Evolutionary conservation across 2,888 invertebrate genomes (phyloP).

Genomic region (Metacarcinus magister): DNA sequence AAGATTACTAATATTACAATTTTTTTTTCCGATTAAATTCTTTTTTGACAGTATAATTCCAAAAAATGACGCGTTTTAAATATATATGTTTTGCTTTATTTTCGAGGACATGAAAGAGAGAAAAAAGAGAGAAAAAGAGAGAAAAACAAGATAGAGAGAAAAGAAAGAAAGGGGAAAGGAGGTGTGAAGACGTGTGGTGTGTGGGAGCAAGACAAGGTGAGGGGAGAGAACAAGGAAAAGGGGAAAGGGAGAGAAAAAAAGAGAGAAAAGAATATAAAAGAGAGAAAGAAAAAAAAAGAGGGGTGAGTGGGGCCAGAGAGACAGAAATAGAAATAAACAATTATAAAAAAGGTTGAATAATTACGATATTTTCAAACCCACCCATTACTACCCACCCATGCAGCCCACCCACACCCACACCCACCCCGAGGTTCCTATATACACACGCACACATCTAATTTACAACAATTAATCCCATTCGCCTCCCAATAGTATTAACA

Average conservation of each 20-base stretch:
- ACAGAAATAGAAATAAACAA: background rate
- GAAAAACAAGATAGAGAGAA: background rate
- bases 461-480: conserved; percentile 1
- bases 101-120: too few species aligned
- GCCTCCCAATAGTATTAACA: background rate
- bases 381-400: background rate
- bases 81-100: too few species aligned
- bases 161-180: background rate
- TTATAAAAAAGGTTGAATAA: background rate
- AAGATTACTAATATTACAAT: too few species aligned
- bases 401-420: background rate
- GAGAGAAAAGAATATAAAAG: background rate
- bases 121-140: background rate
- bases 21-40: too few species aligned
- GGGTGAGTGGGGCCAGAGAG: background rate
- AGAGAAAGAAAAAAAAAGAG: background rate
- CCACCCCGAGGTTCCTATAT: background rate
- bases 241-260: too few species aligned
- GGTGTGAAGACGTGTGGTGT: background rate
- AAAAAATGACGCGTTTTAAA: too few species aligned
- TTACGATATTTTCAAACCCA: background rate
- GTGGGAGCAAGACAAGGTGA: background rate
- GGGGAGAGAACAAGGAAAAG: background rate
- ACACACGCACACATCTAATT: background rate
- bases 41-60: too few species aligned